Percentiles rank a stretch among this genome's conserved stretches.
Evolutionary conservation across 1,140 invertebrate species (phyloP).

Genomic region (Octopus sinensis): DNA sequence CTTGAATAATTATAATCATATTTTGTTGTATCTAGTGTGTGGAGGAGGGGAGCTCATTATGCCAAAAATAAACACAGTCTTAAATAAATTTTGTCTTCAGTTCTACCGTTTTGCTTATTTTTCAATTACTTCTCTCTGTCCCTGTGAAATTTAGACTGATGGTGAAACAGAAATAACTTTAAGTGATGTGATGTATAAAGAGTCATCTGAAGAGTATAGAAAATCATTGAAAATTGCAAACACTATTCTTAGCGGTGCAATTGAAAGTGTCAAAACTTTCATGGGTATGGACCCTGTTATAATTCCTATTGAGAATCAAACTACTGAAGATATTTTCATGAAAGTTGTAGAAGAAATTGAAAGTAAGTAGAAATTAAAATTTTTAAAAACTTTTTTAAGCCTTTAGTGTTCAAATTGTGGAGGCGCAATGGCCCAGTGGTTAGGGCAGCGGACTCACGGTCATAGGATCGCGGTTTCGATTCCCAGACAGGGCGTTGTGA

Average conservation of each 20-base stretch:
- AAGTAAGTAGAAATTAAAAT: constrained; percentile 40
- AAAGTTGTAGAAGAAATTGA: constrained; percentile 43
- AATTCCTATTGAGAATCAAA: constrained; percentile 36
- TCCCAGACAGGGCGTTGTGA: too few relatives aligned
- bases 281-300: constrained; percentile 22
- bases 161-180: not conserved
- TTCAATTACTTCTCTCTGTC: not conserved
- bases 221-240: constrained; percentile 41
- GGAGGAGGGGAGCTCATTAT: too few relatives aligned
- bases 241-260: too few relatives aligned
- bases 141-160: not conserved
- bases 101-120: not conserved
- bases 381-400: not conserved
- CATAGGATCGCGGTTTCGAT: too few relatives aligned
- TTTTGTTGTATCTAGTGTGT: too few relatives aligned
- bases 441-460: too few relatives aligned
- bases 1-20: not conserved
- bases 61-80: too few relatives aligned
- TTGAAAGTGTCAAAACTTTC: too few relatives aligned
- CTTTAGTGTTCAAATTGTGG: too few relatives aligned
- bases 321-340: constrained; percentile 39
- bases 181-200: constrained; percentile 20
- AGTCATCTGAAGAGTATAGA: constrained; percentile 44
- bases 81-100: too few relatives aligned
- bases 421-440: too few relatives aligned